phyloP scores from a whole-genome alignment of 1,140 invertebrate species.

The Trialeurodes vaporariorum region DNA sequence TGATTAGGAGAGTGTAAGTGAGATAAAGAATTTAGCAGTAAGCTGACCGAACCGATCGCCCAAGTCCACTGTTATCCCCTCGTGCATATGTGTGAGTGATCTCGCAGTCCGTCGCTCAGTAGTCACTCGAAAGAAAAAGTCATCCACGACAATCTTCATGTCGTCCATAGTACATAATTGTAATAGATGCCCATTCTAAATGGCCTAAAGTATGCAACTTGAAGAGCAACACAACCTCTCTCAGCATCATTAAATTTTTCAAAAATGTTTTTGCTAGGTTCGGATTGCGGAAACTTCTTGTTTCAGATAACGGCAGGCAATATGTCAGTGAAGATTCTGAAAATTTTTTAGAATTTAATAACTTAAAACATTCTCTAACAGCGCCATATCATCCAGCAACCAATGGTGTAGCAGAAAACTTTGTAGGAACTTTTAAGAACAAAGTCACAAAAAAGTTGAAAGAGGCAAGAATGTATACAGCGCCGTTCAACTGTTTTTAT shows the following conservation, averaged over 20 bases:
- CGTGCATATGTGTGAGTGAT: no score
- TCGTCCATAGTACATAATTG: slow-evolving; percentile 31
- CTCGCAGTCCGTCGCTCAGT: no score
- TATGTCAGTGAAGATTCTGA: slow-evolving; percentile 23
- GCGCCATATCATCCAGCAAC: slow-evolving; percentile 27
- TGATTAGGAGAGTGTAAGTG: no score
- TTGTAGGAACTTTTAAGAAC: slow-evolving; percentile 33
- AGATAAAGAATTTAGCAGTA: no score
- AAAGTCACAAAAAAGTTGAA: slow-evolving; percentile 16
- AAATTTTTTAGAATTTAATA: slow-evolving; percentile 22
- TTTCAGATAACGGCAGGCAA: slow-evolving; percentile 28
- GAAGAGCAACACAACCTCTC: slow-evolving; percentile 11
- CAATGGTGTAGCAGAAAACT: slow-evolving; percentile 30
- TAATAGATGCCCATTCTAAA: slow-evolving; percentile 34
- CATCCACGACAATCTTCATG: no score
- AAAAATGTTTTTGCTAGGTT: slow-evolving; percentile 20
- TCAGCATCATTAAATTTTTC: slow-evolving; percentile 18
- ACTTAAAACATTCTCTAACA: slow-evolving; percentile 21
- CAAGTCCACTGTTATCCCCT: no score
- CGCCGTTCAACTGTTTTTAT: slow-evolving; percentile 12
- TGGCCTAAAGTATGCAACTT: slow-evolving; percentile 30
- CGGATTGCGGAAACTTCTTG: slow-evolving; percentile 23
- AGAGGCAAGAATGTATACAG: background rate
- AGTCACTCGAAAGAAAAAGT: no score
- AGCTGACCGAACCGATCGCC: no score